Percentiles rank a stretch among this genome's conserved stretches.
phyloP scores from a whole-genome alignment of 2,113 vertebrate species.

The Lamprotornis superbus region DNA sequence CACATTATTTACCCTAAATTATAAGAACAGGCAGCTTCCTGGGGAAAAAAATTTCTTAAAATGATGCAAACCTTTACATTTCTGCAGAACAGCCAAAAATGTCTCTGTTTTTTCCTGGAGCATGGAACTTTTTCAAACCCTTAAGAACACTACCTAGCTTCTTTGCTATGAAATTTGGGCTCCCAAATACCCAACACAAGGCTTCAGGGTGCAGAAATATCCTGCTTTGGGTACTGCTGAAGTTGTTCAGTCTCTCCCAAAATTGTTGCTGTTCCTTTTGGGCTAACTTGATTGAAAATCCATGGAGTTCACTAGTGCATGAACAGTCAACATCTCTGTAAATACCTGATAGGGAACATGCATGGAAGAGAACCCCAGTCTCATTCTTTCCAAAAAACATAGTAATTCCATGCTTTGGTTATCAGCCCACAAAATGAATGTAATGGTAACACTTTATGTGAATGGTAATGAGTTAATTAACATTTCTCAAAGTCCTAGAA shows the following conservation, averaged over 20 bases:
- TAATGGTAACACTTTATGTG: not conserved
- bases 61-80: not conserved
- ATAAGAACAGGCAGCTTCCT: not conserved
- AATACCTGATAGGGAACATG: not conserved
- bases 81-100: not conserved
- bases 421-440: not conserved
- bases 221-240: not conserved
- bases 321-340: not conserved
- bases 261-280: not conserved
- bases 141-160: not conserved
- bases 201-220: not conserved
- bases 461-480: slow-evolving; percentile 53
- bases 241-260: not conserved
- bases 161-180: not conserved
- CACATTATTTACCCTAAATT: not conserved
- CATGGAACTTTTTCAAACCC: not conserved
- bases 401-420: not conserved
- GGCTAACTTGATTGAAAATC: not conserved
- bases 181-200: not conserved
- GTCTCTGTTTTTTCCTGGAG: not conserved
- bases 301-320: not conserved
- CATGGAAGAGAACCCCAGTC: not conserved
- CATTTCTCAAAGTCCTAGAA: slow-evolving; percentile 44
- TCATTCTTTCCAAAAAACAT: not conserved
- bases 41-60: not conserved